phyloP scores from a whole-genome alignment of 2,113 vertebrate genomes.

The Neodontobutis hainanensis region DNA sequence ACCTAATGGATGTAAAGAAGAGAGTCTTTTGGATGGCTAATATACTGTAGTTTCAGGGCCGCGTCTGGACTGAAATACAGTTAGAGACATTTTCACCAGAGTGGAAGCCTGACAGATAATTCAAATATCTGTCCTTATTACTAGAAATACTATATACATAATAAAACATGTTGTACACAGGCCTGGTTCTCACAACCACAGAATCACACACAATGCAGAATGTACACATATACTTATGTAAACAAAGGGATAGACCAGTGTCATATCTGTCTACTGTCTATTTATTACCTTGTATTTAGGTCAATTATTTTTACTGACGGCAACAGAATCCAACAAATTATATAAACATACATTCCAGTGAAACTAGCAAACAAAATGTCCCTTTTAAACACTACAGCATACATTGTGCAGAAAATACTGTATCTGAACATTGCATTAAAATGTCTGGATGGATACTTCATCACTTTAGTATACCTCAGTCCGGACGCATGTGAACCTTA shows the following conservation, averaged over 20 bases:
- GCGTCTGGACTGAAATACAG: conserved; percentile 43
- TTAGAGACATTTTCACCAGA: conserved; percentile 54
- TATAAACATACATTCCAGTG: background rate
- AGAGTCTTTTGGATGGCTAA: conserved; percentile 2
- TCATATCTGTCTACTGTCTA: conserved; percentile 6
- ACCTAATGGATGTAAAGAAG: conserved; percentile 27
- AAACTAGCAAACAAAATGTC: background rate
- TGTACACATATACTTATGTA: conserved; percentile 15
- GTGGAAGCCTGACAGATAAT: conserved; percentile 51
- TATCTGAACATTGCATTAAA: no score
- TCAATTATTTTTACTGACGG: conserved; percentile 27
- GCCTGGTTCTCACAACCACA: background rate
- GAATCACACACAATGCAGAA: conserved; percentile 2
- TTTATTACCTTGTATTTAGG: conserved; percentile 18
- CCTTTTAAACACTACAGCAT: no score
- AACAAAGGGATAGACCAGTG: conserved; percentile 23
- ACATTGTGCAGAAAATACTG: no score
- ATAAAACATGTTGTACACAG: conserved; percentile 8
- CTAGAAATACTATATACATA: conserved; percentile 23
- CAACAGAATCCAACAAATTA: background rate
- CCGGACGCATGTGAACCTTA: no score
- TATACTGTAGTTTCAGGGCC: conserved; percentile 42
- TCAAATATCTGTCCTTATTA: conserved; percentile 49
- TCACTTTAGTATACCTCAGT: no score
- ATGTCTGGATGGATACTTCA: no score